Evolutionary conservation across 2,113 vertebrate genomes (phyloP).

Genomic region (Tricholaema leucomelas): DNA sequence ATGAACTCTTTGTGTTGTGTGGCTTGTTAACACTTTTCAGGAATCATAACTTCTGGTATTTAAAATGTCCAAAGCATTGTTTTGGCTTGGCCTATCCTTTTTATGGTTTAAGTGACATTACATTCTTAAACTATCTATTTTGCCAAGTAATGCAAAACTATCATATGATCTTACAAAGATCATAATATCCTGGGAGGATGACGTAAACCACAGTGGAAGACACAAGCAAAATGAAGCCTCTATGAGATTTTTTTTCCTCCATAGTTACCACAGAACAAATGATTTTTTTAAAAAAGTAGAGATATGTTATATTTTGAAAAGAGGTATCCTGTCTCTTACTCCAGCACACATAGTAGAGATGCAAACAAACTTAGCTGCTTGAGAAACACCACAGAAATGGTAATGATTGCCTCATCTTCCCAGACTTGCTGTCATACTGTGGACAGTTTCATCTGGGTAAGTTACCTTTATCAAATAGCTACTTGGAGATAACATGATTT

Average conservation of each 20-base stretch:
- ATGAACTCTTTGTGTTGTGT: background rate
- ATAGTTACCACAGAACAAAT: background rate
- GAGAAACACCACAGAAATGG: background rate
- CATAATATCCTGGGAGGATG: background rate
- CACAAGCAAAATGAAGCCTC: background rate
- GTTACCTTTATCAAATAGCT: background rate
- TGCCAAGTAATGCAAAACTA: background rate
- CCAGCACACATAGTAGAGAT: background rate
- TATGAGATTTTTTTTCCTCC: background rate
- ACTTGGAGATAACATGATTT: background rate
- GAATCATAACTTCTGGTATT: background rate
- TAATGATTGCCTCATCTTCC: background rate
- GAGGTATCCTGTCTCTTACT: background rate
- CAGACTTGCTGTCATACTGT: background rate
- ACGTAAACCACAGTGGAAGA: background rate
- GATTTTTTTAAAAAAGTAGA: background rate
- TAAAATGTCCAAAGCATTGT: background rate
- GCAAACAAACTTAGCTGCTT: background rate
- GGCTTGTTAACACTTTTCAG: background rate
- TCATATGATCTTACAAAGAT: no score
- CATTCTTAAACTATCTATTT: background rate
- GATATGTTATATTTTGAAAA: background rate
- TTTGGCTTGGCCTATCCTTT: background rate
- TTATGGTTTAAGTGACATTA: conserved; percentile 1
- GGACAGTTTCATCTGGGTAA: accelerated